phyloP scores from a whole-genome alignment of 1,140 invertebrate genomes.

The Aleiodes sp. region DNA sequence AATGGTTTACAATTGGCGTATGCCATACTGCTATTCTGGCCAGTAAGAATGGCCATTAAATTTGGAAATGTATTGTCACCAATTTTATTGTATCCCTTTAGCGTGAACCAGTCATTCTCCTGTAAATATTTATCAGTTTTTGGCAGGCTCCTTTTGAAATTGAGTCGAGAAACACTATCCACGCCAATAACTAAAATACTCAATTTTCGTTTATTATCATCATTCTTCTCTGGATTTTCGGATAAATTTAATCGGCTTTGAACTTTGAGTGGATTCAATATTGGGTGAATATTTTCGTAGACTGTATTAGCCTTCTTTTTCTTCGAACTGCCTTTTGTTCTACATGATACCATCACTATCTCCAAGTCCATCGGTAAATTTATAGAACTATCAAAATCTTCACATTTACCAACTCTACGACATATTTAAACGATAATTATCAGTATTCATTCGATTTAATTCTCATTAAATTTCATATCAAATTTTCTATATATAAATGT shows the following conservation, averaged over 20 bases:
- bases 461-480: not conserved
- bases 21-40: constrained; percentile 66
- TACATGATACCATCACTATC: constrained; percentile 63
- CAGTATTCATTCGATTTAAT: not conserved
- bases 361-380: constrained; percentile 55
- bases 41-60: constrained; percentile 79
- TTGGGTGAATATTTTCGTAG: constrained; percentile 68
- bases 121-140: constrained; percentile 74
- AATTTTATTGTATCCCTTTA: constrained; percentile 74
- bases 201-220: constrained; percentile 55
- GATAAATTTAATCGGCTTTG: constrained; percentile 45
- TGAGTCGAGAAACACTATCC: constrained; percentile 83
- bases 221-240: not conserved
- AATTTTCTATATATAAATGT: not conserved
- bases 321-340: constrained; percentile 45
- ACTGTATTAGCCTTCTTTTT: constrained; percentile 41
- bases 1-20: constrained; percentile 66
- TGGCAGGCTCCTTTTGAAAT: constrained; percentile 81
- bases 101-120: constrained; percentile 67
- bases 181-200: constrained; percentile 82
- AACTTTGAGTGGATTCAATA: constrained; percentile 55
- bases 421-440: not conserved
- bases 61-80: constrained; percentile 87
- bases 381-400: constrained; percentile 56
- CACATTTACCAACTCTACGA: constrained; percentile 61